Evolutionary conservation across 1,140 invertebrate species (phyloP), one percentile per base, ranked within the genome.

Genomic region (Nautilus pompilius): DNA sequence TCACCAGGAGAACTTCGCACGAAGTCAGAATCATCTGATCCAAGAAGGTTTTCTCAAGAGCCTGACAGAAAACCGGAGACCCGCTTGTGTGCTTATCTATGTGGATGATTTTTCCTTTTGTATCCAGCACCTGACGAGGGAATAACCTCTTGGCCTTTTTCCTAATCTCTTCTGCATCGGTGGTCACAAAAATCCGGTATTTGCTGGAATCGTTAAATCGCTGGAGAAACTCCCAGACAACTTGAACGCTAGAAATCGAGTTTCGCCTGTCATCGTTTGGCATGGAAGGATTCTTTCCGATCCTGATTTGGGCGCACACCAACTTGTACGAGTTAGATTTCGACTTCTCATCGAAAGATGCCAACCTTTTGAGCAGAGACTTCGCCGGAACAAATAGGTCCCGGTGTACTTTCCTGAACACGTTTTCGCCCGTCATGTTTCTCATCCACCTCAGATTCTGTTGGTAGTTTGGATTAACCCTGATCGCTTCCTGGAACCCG

Each of bases 251-350:
- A 1, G 36, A 10, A 3, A n/a, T 8, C 15, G 46, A 33, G 8
- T 49, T 56, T 15, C 61, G 63, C 20, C 51, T 33, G 0, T 46
- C 20, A 22, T 73, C 72, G 22, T 33, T 56, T 29, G 67, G 66
- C 8, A 70, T 60, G 26, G 58, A 54, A 0, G 62, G 62, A 55
- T 68, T 74, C 28, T 62, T 58, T 32, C 70, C 72, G 8, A 69
- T 62, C 32, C 72, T 46, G 6, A 70, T 65, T 32, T 74, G 72
- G 3, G 56, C 60, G 46, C 72, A 74, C 0, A 72, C 56, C 3
- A 74, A 30, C 13, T 48, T 24, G 3, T 28, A 28, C 17, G 2
- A 22, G 45, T n/a, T 33, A 13, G 13, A 24, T n/a, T n/a, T n/a
- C 36, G 20, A 24, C 57, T 29, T 3, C 22, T 41, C 53, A 32